Evolutionary conservation across 2,113 vertebrate genomes (phyloP), one percentile per base, ranked within the genome.

Genomic region (Scytalopus superciliaris): DNA sequence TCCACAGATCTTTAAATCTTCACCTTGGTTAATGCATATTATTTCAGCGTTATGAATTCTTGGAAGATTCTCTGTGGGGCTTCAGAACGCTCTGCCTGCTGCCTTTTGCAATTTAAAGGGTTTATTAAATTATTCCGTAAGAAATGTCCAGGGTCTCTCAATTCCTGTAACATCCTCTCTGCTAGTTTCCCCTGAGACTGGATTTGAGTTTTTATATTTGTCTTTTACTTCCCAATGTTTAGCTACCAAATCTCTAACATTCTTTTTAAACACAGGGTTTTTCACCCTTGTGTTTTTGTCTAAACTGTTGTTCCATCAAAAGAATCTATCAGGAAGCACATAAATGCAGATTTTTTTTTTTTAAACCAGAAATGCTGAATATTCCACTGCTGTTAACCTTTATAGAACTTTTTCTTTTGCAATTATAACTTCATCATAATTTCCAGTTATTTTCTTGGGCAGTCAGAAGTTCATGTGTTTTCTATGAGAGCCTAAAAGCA

Each of bases 1-100:
- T 45, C 24, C 28, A 31, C 19, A 85, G 24, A 40, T 93, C 66
- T 93, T 92, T 93, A 92, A 90, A 90, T 92, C 88, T 92, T 94
- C 79, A 69, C 77, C 59, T 77, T 63, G 52, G 47, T 84, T 93
- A 92, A 75, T 63, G 42, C 30, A 21, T 68, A 68, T 93, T 88
- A 59, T 94, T 81, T 92, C 91, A 86, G 35, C 4, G 0, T 77
- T 91, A 76, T 31, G 64, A 89, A 78, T 90, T 96, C 83, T 94
- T 84, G 66, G 50, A 89, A 86, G 63, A 63, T 86, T 77, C 83
- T 89, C 89, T 69, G 22, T 94, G 80, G 88, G 39, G 37, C 68
- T 90, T 66, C 3, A 4, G 84, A 84, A 90, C 40, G 76, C 83
- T 73, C 57, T 87, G 14, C 64, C 23, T 83, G 25, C 31, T 66